Conservation (phyloP, 2,888 invertebrate genomes). For the Xestobium rufovillosum region DNA sequence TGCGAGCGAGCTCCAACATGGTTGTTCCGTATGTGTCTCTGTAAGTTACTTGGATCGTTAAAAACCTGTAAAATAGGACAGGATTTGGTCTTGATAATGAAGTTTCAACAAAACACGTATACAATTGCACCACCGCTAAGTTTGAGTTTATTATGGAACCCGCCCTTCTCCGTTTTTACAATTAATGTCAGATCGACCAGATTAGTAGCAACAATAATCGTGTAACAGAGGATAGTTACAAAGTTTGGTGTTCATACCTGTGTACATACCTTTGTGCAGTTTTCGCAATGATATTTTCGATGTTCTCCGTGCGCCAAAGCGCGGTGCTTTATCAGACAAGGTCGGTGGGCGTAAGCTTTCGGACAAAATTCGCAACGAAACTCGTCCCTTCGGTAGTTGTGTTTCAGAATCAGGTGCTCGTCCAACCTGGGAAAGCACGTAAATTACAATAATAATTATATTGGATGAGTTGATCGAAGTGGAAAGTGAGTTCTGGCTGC, state of each 20-base stretch:
- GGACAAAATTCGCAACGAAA: conserved; percentile 80
- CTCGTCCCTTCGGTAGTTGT: conserved; percentile 71
- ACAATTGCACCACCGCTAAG: too few species aligned
- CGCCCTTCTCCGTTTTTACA: too few species aligned
- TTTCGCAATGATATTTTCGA: conserved; percentile 87
- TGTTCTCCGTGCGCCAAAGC: conserved; percentile 73
- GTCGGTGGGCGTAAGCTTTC: conserved; percentile 73
- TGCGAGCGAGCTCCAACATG: conserved; percentile 95
- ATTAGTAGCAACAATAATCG: conserved; percentile 9
- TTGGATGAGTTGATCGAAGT: too few species aligned
- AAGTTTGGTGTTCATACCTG: too few species aligned
- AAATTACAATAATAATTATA: too few species aligned
- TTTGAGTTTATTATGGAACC: too few species aligned
- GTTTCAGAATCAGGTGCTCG: conserved; percentile 69
- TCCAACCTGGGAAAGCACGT: conserved; percentile 62
- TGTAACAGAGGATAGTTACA: too few species aligned
- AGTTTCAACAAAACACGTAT: too few species aligned
- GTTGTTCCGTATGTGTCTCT: conserved; percentile 91
- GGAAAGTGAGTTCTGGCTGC: too few species aligned
- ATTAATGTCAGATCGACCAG: conserved; percentile 1
- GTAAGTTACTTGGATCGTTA: conserved; percentile 93
- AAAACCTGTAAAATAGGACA: conserved; percentile 80
- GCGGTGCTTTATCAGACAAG: conserved; percentile 74
- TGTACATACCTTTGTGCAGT: conserved; percentile 70
- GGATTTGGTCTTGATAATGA: too few species aligned